Base-by-base conservation (phyloP, 30 jellyfish, hydroid and myxozoan species). In the Calvadosia cruxmelitensis region DNA sequence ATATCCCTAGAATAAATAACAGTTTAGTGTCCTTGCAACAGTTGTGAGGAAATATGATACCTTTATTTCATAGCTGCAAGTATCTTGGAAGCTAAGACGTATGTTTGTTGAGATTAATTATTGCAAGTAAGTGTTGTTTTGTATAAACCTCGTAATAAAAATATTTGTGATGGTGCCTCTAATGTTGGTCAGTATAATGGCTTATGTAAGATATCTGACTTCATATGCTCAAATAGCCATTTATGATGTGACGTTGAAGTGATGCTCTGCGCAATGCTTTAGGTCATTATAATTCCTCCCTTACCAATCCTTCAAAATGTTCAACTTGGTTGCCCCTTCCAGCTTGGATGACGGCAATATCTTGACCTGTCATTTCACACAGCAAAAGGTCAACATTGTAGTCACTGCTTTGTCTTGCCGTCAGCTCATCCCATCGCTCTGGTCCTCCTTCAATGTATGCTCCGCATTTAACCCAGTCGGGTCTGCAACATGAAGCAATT, bases 351-450 rank as follows among this genome's bases (percentile, higher is more conserved):
- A 79, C 80, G 0, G 84, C 84, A 48, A 91, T 68, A 64, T 80
- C 94, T 64, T 83, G 99, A 7, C 99, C 99, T 49, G 99, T 91
- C 87, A 91, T 83, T 67, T 78, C 95, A 0, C 95, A 77, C 26
- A 91, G 71, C 64, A 91, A 63, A 13, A 75, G 64, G 66, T 91
- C 86, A n/a, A 91, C 94, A 34, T 83, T 34, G 26, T 78, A 84
- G 32, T 69, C 53, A 31, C 96, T 82, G 63, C 94, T 83, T 64
- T 78, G 79, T 0, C 78, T 93, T 52, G 78, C 50, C 15, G 95
- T 35, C 20, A 81, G 26, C 30, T 78, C 93, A 34, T 36, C 70
- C 99, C 99, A 91, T 67, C 95, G 50, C 29, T 91, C 95, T 0
- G 65, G 67, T 0, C 94, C 95, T 2, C 99, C 99, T 61, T 91